Evolutionary conservation across 2,888 invertebrate genomes (phyloP).

Genomic region (Therioaphis trifolii): DNA sequence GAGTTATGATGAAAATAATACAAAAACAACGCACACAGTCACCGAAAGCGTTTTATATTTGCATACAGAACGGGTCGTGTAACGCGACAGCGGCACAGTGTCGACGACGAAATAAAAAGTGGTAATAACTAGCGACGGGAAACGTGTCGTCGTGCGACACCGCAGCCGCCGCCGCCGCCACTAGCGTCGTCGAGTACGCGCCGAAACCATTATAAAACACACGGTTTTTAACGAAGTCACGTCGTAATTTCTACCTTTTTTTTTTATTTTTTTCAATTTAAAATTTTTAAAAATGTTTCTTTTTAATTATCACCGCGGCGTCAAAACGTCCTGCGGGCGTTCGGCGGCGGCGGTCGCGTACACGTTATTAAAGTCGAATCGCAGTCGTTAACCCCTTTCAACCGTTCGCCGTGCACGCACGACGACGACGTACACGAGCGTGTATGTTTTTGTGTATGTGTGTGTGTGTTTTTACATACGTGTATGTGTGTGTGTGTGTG

Average conservation of each 20-base stretch:
- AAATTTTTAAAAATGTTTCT: no score
- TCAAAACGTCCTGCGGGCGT: neutral
- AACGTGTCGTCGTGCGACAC: neutral
- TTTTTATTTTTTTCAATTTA: neutral
- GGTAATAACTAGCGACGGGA: neutral
- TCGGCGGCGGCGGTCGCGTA: neutral
- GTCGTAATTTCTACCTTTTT: neutral
- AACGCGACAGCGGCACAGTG: neutral
- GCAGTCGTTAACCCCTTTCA: neutral
- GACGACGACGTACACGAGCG: no score
- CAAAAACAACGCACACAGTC: neutral
- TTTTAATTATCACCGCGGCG: neutral
- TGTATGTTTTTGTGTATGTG: no score
- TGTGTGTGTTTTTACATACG: no score
- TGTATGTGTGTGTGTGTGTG: no score
- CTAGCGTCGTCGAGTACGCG: no score
- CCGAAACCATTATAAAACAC: neutral
- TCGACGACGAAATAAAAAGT: neutral
- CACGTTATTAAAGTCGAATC: no score
- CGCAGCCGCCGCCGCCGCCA: no score
- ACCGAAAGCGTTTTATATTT: neutral
- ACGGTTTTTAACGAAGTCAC: neutral
- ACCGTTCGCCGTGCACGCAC: neutral
- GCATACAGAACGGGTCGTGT: no score
- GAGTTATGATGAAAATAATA: neutral